Evolutionary conservation across 2,797 vertebrate genomes (phyloP), one percentile per base, ranked within the genome.

Genomic region (Poeciliopsis turneri): DNA sequence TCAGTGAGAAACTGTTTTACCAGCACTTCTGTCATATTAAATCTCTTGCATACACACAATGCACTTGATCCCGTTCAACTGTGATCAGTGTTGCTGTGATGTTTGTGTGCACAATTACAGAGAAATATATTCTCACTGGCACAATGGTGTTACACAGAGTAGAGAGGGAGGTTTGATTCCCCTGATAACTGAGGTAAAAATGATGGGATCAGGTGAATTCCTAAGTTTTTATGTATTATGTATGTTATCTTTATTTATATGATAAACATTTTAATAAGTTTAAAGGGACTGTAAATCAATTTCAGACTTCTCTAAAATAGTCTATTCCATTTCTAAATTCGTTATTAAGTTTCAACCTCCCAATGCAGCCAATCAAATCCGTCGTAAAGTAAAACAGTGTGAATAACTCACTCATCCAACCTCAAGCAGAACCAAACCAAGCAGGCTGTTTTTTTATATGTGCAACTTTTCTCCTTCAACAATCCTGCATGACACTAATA

Each of bases 21-120:
- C 20, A 69, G 66, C 66, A 69, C 23, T 69, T 45, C 66, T 69
- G 66, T 69, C 66, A 8, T 41, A n/a, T 43, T 45, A 45, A 45
- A 69, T 69, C 39, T 69, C 66, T n/a, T 15, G 23, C 66, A 43
- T 45, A n/a, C 5, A n/a, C n/a, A 41, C 66, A 25, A 12, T 10
- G 4, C 41, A 68, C 20, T 11, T 68, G 39, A 23, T 45, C 41
- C 66, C 2, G 6, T 69, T 69, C 66, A 69, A 45, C 41, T 16
- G 5, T 4, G 25, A 69, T 69, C 66, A 69, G 39, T 69, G 66
- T n/a, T 25, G 39, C 41, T 45, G 43, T 45, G 23, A n/a, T 69
- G 39, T 15, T 69, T 69, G 39, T 69, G 39, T 15, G 66, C 11
- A n/a, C 39, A 43, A 45, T 45, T 70, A 46, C 5, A 28, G 6